Evolutionary conservation across 35 echinoderm and acorn worm species (phyloP).

Genomic region (Heliocidaris erythrogramma): DNA sequence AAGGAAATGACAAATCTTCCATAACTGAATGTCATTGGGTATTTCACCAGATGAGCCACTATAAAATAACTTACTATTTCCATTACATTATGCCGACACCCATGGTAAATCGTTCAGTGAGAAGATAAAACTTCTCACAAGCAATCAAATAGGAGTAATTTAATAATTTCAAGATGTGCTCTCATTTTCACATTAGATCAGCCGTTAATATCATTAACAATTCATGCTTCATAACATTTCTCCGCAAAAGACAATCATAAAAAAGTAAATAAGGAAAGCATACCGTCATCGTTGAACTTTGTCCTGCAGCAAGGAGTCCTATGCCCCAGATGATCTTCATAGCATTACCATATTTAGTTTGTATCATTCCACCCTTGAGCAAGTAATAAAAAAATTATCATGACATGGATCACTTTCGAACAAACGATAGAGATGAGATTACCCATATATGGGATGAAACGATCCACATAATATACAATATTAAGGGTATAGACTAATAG

Average conservation of each 20-base stretch:
- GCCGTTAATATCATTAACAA: no score
- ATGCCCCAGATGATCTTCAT: slow-evolving; percentile 79
- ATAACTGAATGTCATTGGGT: no score
- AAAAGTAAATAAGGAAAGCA: slow-evolving; percentile 16
- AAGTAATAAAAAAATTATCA: background rate
- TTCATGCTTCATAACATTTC: background rate
- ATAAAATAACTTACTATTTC: no score
- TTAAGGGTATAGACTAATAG: background rate
- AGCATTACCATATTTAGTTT: slow-evolving; percentile 59
- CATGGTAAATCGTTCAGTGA: no score
- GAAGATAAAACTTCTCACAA: no score
- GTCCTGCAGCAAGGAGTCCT: slow-evolving; percentile 79
- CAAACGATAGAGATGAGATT: background rate
- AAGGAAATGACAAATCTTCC: no score
- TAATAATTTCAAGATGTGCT: no score
- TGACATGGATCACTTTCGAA: background rate
- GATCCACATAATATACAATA: background rate
- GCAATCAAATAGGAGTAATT: no score
- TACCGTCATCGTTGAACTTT: slow-evolving; percentile 93
- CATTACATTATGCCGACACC: no score
- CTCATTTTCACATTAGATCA: no score
- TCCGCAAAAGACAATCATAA: background rate
- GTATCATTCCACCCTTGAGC: slow-evolving; percentile 67
- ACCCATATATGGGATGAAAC: background rate
- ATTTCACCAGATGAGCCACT: no score